These are phyloP conservation scores for Molossus molossus DNA, from an alignment of 2,797 vertebrate genomes.

Conservation along the genomic window DNA sequence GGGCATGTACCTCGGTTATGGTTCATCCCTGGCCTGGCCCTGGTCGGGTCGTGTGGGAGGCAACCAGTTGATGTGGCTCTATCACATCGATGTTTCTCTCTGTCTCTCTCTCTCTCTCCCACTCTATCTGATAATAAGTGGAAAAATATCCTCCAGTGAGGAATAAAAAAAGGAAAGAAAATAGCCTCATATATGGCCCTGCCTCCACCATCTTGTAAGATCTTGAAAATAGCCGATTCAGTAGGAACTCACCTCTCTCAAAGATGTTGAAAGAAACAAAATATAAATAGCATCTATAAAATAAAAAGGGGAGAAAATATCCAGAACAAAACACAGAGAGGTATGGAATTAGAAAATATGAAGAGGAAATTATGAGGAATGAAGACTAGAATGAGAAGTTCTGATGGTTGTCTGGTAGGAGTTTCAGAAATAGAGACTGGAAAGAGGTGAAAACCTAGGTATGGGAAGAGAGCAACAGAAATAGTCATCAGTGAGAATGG, in stretches of 20 bases:
- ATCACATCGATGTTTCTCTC: no score
- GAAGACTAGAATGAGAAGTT: background rate
- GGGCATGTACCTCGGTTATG: no score
- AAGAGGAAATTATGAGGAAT: conserved; percentile 31
- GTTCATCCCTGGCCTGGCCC: no score
- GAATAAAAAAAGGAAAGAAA: background rate
- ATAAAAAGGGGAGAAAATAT: conserved; percentile 25
- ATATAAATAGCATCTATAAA: conserved; percentile 22
- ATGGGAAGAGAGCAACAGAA: background rate
- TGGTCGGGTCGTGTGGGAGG: no score
- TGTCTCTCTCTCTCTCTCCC: no score
- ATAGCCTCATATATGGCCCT: background rate
- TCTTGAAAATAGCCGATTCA: conserved; percentile 24
- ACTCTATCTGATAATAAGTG: no score
- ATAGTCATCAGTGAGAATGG: background rate
- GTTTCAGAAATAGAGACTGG: conserved; percentile 31
- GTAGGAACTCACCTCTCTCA: conserved; percentile 39
- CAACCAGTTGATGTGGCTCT: no score
- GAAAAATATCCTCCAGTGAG: no score
- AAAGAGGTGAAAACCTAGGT: background rate
- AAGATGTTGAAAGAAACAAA: conserved; percentile 33
- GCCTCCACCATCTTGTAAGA: background rate
- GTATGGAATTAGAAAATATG: background rate
- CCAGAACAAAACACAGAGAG: conserved; percentile 13
- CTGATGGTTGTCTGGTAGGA: background rate